Percentiles rank a stretch among this genome's conserved stretches.
Evolutionary conservation across 2,888 invertebrate genomes (phyloP).

Genomic region (Noctuana brunneofusca): DNA sequence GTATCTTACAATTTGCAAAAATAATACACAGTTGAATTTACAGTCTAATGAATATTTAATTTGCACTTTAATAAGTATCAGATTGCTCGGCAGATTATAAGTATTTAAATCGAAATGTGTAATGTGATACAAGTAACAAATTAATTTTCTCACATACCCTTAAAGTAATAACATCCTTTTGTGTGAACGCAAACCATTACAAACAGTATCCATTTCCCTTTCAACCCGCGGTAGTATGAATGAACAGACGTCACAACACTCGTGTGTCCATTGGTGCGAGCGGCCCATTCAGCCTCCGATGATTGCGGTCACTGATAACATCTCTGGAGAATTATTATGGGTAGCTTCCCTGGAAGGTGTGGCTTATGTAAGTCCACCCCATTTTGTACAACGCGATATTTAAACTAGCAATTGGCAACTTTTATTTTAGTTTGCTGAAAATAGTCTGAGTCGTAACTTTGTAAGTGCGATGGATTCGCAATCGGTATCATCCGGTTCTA

Average conservation of each 20-base stretch:
- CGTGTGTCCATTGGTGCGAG: slow-evolving; percentile 61
- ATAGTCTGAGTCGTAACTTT: slow-evolving; percentile 32
- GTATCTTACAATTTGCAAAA: background rate
- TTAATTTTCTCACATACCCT: slow-evolving; percentile 81
- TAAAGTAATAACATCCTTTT: slow-evolving; percentile 80
- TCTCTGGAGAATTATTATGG: slow-evolving; percentile 48
- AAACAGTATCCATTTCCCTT: slow-evolving; percentile 77
- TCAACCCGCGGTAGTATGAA: slow-evolving; percentile 67
- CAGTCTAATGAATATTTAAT: slow-evolving; percentile 38
- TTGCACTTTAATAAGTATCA: slow-evolving; percentile 38
- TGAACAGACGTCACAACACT: slow-evolving; percentile 77
- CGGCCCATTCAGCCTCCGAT: slow-evolving; percentile 43
- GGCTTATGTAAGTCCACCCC: slow-evolving; percentile 46
- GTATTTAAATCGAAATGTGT: slow-evolving; percentile 47
- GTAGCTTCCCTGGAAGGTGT: slow-evolving; percentile 52
- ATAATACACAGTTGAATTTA: background rate
- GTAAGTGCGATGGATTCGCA: slow-evolving; percentile 59
- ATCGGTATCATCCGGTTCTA: slow-evolving; percentile 58
- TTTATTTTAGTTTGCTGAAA: slow-evolving; percentile 30
- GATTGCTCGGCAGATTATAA: slow-evolving; percentile 44
- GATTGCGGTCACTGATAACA: slow-evolving; percentile 63
- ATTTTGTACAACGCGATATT: slow-evolving; percentile 44
- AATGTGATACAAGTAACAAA: slow-evolving; percentile 67
- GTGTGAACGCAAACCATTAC: slow-evolving; percentile 68
- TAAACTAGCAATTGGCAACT: slow-evolving; percentile 43